Evolutionary conservation across 1,140 invertebrate species (phyloP).

Genomic region (Hycleus cichorii): DNA sequence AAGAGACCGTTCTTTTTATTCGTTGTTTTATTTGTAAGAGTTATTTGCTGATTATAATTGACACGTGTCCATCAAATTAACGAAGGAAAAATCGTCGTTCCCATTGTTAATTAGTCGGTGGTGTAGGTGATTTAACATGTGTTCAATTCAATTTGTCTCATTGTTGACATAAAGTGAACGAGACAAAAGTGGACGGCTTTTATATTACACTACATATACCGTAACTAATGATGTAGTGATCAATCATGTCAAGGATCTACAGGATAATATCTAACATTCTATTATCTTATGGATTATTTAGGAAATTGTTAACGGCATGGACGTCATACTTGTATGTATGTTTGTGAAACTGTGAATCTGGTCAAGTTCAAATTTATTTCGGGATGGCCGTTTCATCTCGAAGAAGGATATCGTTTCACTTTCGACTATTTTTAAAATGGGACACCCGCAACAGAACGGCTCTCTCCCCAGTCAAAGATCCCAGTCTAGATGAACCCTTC

Average conservation of each 20-base stretch:
- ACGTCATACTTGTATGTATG: background rate
- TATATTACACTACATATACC: background rate
- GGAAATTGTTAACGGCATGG: too few species aligned
- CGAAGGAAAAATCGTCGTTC: background rate
- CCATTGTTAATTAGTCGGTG: conserved; percentile 6
- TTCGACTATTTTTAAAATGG: conserved; percentile 4
- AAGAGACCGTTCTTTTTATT: conserved; percentile 3
- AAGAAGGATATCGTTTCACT: conserved; percentile 6
- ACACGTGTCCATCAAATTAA: conserved; percentile 1
- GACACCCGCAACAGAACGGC: background rate
- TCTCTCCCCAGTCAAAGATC: too few species aligned
- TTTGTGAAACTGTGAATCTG: background rate
- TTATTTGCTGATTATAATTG: background rate
- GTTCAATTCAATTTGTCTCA: conserved; percentile 8
- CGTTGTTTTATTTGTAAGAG: background rate
- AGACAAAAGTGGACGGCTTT: background rate
- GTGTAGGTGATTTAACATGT: conserved; percentile 2
- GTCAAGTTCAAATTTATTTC: conserved; percentile 4
- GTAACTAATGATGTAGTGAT: conserved; percentile 11
- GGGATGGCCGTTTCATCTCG: background rate
- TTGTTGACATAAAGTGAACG: conserved; percentile 1
- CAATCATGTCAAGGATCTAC: background rate
- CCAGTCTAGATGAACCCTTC: too few species aligned
- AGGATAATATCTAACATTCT: background rate
- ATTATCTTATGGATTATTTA: background rate